Evolutionary conservation across 92 coral and sea anemone genomes (phyloP).

Genomic region (Epizoanthus rinbou): DNA sequence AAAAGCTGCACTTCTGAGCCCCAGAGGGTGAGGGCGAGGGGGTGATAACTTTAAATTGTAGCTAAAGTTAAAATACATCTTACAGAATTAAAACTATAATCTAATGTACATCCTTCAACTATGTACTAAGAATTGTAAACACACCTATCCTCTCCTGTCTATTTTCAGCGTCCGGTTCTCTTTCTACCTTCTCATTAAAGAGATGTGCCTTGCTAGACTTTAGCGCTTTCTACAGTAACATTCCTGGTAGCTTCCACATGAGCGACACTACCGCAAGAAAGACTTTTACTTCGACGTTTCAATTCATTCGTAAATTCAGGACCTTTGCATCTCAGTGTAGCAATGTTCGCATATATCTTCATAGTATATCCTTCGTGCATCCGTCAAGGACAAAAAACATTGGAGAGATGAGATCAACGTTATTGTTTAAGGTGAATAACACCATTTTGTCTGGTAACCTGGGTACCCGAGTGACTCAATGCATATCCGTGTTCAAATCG

Average conservation of each 20-base stretch:
- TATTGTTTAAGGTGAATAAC: background rate
- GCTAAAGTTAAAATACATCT: too few relatives aligned
- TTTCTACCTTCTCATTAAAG: conserved; percentile 2
- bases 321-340: background rate
- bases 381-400: background rate
- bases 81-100: too few relatives aligned
- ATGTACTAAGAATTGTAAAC: too few relatives aligned
- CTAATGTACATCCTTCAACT: too few relatives aligned
- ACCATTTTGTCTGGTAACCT: background rate
- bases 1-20: too few relatives aligned
- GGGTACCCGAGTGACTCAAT: background rate
- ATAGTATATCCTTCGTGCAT: background rate
- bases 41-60: too few relatives aligned
- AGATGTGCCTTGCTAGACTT: conserved; percentile 28
- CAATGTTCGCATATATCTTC: background rate
- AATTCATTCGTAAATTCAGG: background rate
- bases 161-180: conserved; percentile 20
- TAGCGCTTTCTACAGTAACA: background rate
- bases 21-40: too few relatives aligned
- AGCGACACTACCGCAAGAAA: background rate
- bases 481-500: background rate
- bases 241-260: conserved; percentile 17
- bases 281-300: conserved; percentile 20
- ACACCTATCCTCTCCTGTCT: too few relatives aligned
- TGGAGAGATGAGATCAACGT: conserved; percentile 26